Evolutionary conservation across 2,113 vertebrate genomes (phyloP), one percentile per base, ranked within the genome.

Genomic region (Neopipo cinnamomea): DNA sequence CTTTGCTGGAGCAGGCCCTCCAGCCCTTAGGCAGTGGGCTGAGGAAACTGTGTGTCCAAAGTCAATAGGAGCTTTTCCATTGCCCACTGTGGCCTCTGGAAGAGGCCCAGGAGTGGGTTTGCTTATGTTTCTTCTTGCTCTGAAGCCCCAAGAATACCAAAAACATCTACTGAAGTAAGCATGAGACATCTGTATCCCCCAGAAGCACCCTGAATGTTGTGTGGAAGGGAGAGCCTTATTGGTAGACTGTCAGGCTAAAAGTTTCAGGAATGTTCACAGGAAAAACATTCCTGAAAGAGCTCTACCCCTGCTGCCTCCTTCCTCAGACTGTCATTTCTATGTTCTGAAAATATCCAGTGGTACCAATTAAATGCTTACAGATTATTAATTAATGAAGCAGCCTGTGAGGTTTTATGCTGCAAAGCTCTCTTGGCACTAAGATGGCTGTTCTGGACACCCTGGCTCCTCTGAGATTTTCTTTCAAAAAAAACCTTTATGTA

Each of bases 311-410:
- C 27, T 1, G 0, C 33, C 13, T 93, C 33, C 21, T 90, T 88
- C 62, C 42, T 61, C 70, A 76, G 59, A 49, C 86, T 86, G 70
- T 89, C 10, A 41, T 83, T 85, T 81, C 47, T 83, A 2, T 9
- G 7, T 66, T 89, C 59, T 95, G 88, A 92, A 91, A 86, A 89
- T 87, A 89, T 87, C 47, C 89, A 91, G 65, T 44, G 67, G 70
- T 91, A 91, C 73, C 61, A 93, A 96, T 88, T 95, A 95, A 94
- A 93, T 75, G 66, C 76, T 87, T 83, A 80, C 35, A 76, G 47
- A 80, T 95, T 91, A 94, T 88, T 93, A 96, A 95, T 92, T 91
- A 94, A 94, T 83, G 73, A 82, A 83, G 42, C 53, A 67, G 72
- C 53, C 86, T 95, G 42, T 25, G 35, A 91, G 44, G 46, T 94